These are phyloP conservation scores for Xestia ashworthii DNA, from an alignment of 2,888 invertebrate species.

Conservation along the genomic window DNA sequence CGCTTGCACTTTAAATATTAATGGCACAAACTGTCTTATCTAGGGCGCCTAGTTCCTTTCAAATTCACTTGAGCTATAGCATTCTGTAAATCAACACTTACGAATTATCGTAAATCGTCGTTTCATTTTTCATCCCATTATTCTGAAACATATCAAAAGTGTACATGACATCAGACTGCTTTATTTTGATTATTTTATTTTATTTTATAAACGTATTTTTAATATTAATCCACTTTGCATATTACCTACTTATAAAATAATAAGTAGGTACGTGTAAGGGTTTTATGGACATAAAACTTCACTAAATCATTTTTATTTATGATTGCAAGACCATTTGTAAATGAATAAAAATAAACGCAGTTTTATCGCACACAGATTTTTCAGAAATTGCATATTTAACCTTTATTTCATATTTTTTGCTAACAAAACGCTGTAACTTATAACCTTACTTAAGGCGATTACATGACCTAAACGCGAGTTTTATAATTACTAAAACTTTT, in stretches of 20 bases:
- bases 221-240: slow-evolving; percentile 32
- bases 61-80: neutral
- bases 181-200: slow-evolving; percentile 29
- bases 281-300: slow-evolving; percentile 5
- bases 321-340: neutral
- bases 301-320: neutral
- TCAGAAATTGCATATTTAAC: neutral
- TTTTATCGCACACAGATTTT: slow-evolving; percentile 8
- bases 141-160: slow-evolving; percentile 62
- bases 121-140: slow-evolving; percentile 36
- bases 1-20: neutral
- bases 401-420: neutral
- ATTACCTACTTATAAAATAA: slow-evolving; percentile 29
- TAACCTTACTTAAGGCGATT: neutral
- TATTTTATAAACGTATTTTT: slow-evolving; percentile 31
- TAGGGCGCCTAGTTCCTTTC: neutral
- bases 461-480: no score
- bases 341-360: neutral
- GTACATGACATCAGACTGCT: slow-evolving; percentile 32
- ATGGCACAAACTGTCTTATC: neutral
- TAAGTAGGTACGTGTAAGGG: neutral
- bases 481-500: no score
- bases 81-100: neutral
- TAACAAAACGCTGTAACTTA: neutral
- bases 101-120: neutral